These are phyloP conservation scores for Lates calcarifer DNA, from an alignment of 2,113 vertebrate species.

Conservation along the genomic window DNA sequence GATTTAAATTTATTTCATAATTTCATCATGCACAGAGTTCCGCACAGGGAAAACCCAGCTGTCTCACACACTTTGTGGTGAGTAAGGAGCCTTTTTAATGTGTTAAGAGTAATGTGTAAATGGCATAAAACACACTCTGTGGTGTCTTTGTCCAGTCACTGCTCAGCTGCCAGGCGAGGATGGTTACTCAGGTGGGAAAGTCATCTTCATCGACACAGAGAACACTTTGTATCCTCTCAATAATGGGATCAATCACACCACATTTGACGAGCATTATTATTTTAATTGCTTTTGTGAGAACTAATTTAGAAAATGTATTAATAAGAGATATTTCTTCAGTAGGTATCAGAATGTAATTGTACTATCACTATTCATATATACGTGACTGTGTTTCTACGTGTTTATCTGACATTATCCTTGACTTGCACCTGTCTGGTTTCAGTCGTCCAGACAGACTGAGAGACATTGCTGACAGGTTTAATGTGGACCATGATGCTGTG, in stretches of 20 bases:
- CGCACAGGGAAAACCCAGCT: conserved; percentile 98
- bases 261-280: background rate
- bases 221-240: conserved; percentile 95
- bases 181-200: conserved; percentile 94
- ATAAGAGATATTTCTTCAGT: background rate
- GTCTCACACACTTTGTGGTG: conserved; percentile 97
- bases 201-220: conserved; percentile 98
- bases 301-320: background rate
- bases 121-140: background rate
- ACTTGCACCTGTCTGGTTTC: conserved; percentile 23
- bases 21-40: conserved; percentile 90
- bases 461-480: conserved; percentile 95
- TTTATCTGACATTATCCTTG: conserved; percentile 42
- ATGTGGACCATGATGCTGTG: conserved; percentile 93
- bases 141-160: conserved; percentile 86
- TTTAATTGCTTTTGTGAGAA: background rate
- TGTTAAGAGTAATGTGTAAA: background rate
- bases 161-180: conserved; percentile 94
- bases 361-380: background rate
- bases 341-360: background rate
- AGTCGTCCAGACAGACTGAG: conserved; percentile 97
- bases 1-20: background rate
- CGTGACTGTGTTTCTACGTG: background rate
- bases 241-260: background rate
- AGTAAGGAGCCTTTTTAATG: conserved; percentile 54